Percentiles rank a stretch among this genome's conserved stretches.
Evolutionary conservation across 2,113 vertebrate genomes (phyloP).

Genomic region (Rhipidura dahli): DNA sequence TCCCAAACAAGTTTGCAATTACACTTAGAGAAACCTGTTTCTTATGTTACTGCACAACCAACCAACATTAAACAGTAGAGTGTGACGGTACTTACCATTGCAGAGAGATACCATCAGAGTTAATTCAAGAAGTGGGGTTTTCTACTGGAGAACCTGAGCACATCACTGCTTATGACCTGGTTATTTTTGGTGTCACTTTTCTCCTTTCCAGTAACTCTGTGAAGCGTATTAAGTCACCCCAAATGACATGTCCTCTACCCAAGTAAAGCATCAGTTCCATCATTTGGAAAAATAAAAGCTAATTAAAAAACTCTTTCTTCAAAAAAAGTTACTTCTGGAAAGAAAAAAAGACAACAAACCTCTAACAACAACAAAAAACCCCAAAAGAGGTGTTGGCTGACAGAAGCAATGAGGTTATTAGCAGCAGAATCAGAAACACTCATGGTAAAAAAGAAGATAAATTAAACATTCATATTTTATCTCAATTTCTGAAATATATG

Average conservation of each 20-base stretch:
- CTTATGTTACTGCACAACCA: neutral
- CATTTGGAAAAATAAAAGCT: conserved; percentile 1
- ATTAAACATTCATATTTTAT: conserved; percentile 73
- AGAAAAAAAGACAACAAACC: neutral
- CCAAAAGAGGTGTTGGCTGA: neutral
- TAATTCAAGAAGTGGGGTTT: neutral
- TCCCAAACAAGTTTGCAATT: neutral
- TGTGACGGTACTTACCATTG: neutral
- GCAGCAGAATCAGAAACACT: conserved; percentile 53
- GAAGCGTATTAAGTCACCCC: neutral
- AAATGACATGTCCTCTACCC: neutral
- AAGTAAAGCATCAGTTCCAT: neutral
- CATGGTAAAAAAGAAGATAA: conserved; percentile 46
- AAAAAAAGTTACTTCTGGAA: conserved; percentile 10
- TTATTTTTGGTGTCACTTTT: neutral
- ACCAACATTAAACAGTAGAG: neutral
- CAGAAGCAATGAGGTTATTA: conserved; percentile 70
- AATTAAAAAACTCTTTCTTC: conserved; percentile 18
- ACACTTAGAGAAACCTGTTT: neutral
- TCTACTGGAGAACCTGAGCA: neutral
- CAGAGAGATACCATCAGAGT: neutral
- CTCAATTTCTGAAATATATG: conserved; percentile 68
- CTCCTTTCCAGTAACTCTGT: neutral
- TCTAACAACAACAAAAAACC: neutral
- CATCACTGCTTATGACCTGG: neutral